Evolutionary conservation across 2,797 vertebrate species (phyloP), one percentile per base, ranked within the genome.

Genomic region (Myotis daubentonii): DNA sequence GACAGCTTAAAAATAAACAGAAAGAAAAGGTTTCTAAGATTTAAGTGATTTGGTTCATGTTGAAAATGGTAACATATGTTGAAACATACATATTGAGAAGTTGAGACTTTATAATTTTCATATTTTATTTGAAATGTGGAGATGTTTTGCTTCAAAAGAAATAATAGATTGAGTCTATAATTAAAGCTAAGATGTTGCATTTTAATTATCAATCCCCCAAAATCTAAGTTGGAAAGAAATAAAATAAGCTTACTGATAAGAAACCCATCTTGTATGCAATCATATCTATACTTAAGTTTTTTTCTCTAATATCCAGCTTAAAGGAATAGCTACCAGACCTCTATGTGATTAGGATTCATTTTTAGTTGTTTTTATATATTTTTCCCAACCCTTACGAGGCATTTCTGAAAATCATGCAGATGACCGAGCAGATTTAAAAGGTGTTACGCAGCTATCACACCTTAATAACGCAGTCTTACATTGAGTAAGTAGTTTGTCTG

Each of bases 291-390:
- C 8, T 23, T 8, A 0, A n/a, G 15, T 12, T 23, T 78, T 86
- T 82, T 68, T 60, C 30, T 68, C 41, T n/a, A 22, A 8, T 44
- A 44, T 36, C 83, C 36, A 49, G 4, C 51, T 87, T 81, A 80
- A 57, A n/a, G 1, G n/a, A 79, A 87, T 28, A 66, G n/a, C 62
- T 55, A 44, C 25, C 30, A 88, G 74, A 78, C 81, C 16, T 23
- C 16, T 30, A 55, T 33, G 36, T 53, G 55, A 70, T 55, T 57
- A 30, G 47, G 62, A 78, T 60, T 94, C 53, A 33, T 85, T 87
- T 88, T 78, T 19, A 81, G 36, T 68, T 86, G 38, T 41, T 72
- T 95, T 94, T 38, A 80, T 53, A 51, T 82, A 55, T 22, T 76
- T 85, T 91, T 60, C 79, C 62, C 80, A 85, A 66, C 30, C 38